These are phyloP conservation scores for Notarius quadriscutis DNA, from an alignment of 2,113 vertebrate species.

Conservation along the genomic window DNA sequence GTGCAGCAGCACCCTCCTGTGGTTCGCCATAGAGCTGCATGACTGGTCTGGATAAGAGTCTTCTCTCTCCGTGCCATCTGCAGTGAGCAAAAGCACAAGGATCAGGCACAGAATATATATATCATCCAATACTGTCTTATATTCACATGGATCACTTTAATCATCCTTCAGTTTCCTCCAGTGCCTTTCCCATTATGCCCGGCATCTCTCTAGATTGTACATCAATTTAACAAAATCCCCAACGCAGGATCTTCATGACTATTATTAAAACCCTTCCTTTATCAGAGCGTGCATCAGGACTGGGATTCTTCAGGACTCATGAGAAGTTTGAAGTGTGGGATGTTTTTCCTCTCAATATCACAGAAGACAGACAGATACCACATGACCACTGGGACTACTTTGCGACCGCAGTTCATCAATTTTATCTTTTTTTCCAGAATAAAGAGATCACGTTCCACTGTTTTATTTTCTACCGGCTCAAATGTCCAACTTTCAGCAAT, in stretches of 20 bases:
- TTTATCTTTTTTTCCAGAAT: too few species aligned
- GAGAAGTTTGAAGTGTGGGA: neutral
- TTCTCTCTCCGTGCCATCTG: constrained; percentile 78
- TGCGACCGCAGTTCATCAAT: too few species aligned
- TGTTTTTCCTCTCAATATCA: too few species aligned
- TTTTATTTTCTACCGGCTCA: too few species aligned
- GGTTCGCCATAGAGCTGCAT: constrained; percentile 69
- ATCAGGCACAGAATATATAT: neutral
- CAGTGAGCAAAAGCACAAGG: neutral
- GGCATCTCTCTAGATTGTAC: neutral
- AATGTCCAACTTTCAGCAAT: too few species aligned
- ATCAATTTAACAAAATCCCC: neutral
- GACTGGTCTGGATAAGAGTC: constrained; percentile 76
- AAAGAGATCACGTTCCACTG: too few species aligned
- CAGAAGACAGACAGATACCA: neutral
- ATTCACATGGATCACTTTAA: neutral
- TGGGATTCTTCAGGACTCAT: neutral
- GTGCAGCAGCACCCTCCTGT: constrained; percentile 58
- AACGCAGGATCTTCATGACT: neutral
- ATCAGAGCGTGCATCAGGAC: neutral
- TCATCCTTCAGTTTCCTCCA: too few species aligned
- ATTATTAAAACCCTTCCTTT: too few species aligned
- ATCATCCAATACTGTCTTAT: too few species aligned
- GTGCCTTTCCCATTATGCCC: neutral
- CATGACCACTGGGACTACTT: too few species aligned